Conservation (phyloP, 2,888 invertebrate genomes). For the Lutraria lutraria region DNA sequence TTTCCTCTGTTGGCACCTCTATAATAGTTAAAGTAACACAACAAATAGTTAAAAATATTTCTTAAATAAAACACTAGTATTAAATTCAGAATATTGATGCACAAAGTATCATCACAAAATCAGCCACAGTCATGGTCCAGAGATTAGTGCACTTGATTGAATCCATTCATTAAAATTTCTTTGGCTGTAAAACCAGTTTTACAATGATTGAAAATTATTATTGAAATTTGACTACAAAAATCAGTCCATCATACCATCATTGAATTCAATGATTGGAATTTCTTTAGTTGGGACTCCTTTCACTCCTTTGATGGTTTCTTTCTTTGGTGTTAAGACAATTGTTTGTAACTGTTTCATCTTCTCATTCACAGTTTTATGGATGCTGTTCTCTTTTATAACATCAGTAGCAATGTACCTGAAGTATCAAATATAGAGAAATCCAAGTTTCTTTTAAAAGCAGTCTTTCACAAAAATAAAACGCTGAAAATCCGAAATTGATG, state of each 20-base stretch:
- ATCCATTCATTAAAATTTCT: too few relatives aligned
- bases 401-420: slow-evolving; percentile 61
- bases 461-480: too few relatives aligned
- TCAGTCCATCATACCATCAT: background rate
- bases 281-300: slow-evolving; percentile 9
- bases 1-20: slow-evolving; percentile 46
- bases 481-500: too few relatives aligned
- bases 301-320: background rate
- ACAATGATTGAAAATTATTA: too few relatives aligned
- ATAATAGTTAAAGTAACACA: background rate
- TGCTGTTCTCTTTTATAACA: slow-evolving; percentile 44
- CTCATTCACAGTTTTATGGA: slow-evolving; percentile 45
- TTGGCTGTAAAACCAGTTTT: too few relatives aligned
- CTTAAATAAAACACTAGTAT: too few relatives aligned
- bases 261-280: slow-evolving; percentile 25
- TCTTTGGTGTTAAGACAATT: background rate
- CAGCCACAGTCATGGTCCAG: too few relatives aligned
- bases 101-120: too few relatives aligned
- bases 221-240: too few relatives aligned
- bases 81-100: too few relatives aligned
- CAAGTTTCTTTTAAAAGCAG: too few relatives aligned
- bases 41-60: background rate
- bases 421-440: background rate
- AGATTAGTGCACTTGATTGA: too few relatives aligned
- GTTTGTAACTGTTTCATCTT: slow-evolving; percentile 56